A percentile compares a stretch with the other conserved stretches of the same genome.
Evolutionary conservation across 2,888 invertebrate genomes (phyloP).

Genomic region (Leptinotarsa juncta): DNA sequence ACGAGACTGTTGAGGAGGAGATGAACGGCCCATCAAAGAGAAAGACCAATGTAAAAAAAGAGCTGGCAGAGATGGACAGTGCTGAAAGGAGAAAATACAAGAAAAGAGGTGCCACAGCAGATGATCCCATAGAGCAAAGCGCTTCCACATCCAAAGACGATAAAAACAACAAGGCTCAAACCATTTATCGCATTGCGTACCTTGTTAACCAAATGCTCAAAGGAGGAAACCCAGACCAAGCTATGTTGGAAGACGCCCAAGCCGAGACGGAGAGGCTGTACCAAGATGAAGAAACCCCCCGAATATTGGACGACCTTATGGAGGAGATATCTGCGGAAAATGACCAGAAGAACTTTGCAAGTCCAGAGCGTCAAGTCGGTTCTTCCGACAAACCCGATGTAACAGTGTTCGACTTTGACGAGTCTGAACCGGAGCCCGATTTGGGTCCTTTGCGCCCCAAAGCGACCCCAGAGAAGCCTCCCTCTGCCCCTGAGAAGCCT

Average conservation of each 20-base stretch:
- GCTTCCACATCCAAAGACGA: neutral
- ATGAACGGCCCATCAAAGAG: neutral
- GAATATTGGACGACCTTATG: too few relatives aligned
- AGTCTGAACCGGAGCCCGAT: slow-evolving; percentile 40
- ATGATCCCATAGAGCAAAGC: neutral
- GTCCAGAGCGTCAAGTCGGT: neutral
- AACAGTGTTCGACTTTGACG: slow-evolving; percentile 44
- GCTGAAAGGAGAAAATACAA: neutral
- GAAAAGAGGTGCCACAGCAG: neutral
- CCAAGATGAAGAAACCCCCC: neutral
- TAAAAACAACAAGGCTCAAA: neutral
- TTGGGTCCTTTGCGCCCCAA: slow-evolving; percentile 28
- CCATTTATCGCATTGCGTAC: neutral
- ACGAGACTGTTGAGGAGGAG: too few relatives aligned
- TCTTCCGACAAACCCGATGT: slow-evolving; percentile 34
- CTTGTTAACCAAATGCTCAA: slow-evolving; percentile 7
- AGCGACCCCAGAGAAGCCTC: slow-evolving; percentile 2
- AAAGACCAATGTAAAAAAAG: neutral
- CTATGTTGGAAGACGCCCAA: neutral
- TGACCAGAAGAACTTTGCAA: neutral
- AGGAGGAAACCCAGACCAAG: neutral
- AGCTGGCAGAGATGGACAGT: neutral
- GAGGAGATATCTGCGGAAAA: neutral
- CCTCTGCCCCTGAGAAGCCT: neutral
- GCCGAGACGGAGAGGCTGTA: neutral